Percentiles rank a stretch among this genome's conserved stretches.
Evolutionary conservation across 2,888 invertebrate genomes (phyloP).

Genomic region (Spisula subtruncata): DNA sequence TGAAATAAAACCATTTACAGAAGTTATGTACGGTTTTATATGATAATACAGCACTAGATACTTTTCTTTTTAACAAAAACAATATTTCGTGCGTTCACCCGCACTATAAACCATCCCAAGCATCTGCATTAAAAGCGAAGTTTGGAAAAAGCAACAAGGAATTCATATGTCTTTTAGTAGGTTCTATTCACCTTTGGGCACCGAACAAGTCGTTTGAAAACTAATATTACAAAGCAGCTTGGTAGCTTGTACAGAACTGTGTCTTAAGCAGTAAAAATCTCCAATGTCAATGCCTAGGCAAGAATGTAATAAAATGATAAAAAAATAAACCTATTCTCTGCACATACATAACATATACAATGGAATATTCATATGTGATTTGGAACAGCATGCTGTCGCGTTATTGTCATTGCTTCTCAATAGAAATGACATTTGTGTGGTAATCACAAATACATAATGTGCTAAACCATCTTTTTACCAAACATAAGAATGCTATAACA

Average conservation of each 20-base stretch:
- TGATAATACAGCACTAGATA: no score
- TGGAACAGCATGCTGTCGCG: not conserved
- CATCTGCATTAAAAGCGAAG: no score
- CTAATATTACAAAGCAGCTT: not conserved
- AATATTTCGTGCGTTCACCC: no score
- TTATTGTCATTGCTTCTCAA: not conserved
- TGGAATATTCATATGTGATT: not conserved
- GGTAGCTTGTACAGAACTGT: not conserved
- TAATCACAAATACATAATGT: not conserved
- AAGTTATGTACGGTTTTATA: no score
- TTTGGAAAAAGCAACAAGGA: no score
- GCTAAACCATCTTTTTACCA: not conserved
- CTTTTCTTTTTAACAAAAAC: no score
- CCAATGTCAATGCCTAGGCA: not conserved
- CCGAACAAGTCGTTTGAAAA: no score
- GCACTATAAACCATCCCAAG: no score
- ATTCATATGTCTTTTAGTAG: no score
- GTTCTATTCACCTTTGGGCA: no score
- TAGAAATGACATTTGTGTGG: slow-evolving; percentile 5
- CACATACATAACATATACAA: no score
- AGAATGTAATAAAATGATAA: not conserved
- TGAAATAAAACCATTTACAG: no score
- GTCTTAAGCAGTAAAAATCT: not conserved
- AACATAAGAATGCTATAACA: not conserved
- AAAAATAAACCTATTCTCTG: not conserved